phyloP scores from a whole-genome alignment of 2,888 invertebrate species.

The Mimumesa dahlbomi region DNA sequence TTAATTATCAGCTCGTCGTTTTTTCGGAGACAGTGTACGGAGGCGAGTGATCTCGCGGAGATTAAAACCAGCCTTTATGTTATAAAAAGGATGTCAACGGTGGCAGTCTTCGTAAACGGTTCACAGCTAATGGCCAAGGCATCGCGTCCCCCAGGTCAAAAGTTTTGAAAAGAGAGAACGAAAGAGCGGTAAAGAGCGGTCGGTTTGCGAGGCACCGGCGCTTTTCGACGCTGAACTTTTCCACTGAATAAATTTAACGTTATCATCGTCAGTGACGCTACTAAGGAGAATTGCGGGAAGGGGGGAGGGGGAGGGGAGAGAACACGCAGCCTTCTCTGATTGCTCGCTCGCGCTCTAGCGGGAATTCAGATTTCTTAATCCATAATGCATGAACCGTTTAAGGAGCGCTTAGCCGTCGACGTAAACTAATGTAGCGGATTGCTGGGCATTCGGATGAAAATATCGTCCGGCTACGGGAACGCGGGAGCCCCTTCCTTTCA shows the following conservation, averaged over 20 bases:
- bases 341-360: constrained; percentile 48
- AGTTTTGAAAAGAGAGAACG: constrained; percentile 40
- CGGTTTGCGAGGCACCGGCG: constrained; percentile 23
- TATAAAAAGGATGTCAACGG: constrained; percentile 12
- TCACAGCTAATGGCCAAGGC: constrained; percentile 37
- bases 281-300: too few relatives aligned
- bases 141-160: constrained; percentile 16
- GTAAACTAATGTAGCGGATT: constrained; percentile 71
- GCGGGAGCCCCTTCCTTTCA: not conserved
- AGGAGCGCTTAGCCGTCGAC: constrained; percentile 69
- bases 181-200: constrained; percentile 26
- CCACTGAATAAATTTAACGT: constrained; percentile 67
- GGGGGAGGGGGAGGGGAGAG: too few relatives aligned
- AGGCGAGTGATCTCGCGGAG: too few relatives aligned
- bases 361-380: constrained; percentile 74
- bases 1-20: too few relatives aligned
- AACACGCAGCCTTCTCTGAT: constrained; percentile 39
- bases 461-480: constrained; percentile 34
- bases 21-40: too few relatives aligned
- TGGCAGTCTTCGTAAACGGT: constrained; percentile 19
- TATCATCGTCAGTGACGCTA: constrained; percentile 48
- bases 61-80: not conserved
- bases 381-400: constrained; percentile 77
- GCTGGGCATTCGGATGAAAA: constrained; percentile 64
- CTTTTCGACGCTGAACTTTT: constrained; percentile 57